phyloP scores from a whole-genome alignment of 2,797 vertebrate species.

The Enteromius treurensis region DNA sequence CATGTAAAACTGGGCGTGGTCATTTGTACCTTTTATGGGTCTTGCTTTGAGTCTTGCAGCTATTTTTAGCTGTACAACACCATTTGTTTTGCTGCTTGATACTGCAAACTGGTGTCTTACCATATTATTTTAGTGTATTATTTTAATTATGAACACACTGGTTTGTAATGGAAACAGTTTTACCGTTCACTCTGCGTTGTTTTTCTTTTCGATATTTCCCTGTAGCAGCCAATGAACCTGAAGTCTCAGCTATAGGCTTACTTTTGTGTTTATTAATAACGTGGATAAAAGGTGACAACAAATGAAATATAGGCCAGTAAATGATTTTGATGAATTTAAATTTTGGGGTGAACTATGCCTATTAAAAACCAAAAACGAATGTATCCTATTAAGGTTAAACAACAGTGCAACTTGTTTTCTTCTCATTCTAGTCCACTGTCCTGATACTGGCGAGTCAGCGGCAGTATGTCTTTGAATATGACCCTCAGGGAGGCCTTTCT shows the following conservation, averaged over 20 bases:
- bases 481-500: constrained; percentile 90
- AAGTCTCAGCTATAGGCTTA: not conserved
- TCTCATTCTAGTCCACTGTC: constrained; percentile 88
- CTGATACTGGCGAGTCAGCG: constrained; percentile 97
- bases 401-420: not conserved
- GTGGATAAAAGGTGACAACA: not conserved
- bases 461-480: constrained; percentile 98
- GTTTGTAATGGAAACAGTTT: not conserved
- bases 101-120: too few species aligned
- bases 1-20: too few species aligned
- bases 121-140: not conserved
- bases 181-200: not conserved
- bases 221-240: not conserved
- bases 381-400: not conserved
- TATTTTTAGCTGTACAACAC: too few species aligned
- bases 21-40: too few species aligned
- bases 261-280: not conserved
- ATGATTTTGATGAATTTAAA: not conserved
- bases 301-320: not conserved
- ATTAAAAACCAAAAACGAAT: not conserved
- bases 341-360: not conserved
- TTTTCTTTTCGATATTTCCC: not conserved
- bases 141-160: not conserved
- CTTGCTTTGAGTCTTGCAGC: too few species aligned
- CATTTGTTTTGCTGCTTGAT: too few species aligned